Base-by-base conservation (phyloP, 2,797 vertebrate species). In the Zalophus californianus region DNA sequence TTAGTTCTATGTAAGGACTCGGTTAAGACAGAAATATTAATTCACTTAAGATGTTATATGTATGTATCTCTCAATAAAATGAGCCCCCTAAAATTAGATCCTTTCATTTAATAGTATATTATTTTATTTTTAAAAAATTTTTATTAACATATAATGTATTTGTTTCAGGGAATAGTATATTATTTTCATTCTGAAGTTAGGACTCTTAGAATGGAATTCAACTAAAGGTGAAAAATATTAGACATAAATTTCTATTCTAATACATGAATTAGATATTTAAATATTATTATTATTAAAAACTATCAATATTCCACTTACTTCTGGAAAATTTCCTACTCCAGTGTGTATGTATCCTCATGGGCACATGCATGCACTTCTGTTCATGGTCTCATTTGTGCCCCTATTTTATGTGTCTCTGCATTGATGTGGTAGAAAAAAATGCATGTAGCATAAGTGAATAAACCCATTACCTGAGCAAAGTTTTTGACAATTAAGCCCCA, bases 251-350 rank as follows among this genome's bases (percentile, higher is more conserved):
- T 70, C 25, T 54, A 90, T 79, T 90, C 58, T 56, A n/a, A 29
- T 54, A 10, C 13, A 75, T 75, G 38, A 62, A 25, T 41, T 48
- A 83, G 60, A 60, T 58, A 58, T 60, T 75, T 56, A 54, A 64
- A 32, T 79, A 32, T 79, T 32, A 54, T 41, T 44, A 66, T 25
- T 16, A 25, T 50, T 60, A 75, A 92, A 41, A 44, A 73, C 3
- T 54, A 32, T 7, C 12, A 29, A 50, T 5, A 16, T 27, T 84
- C 14, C 27, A 54, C 44, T 86, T 50, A 56, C 14, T 7, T 50
- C 1, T 8, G 14, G n/a, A 7, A 70, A 35, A 7, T 44, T 50
- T 50, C 2, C n/a, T 2, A 72, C 2, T 27, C 0, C 0, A 9
- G 0, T 56, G 1, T 21, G 7, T 38, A 5, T 20, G 5, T 89